A percentile compares a stretch with the other conserved stretches of the same genome.
These are phyloP conservation scores for Halictus rubicundus DNA, from an alignment of 1,140 invertebrate genomes.

Conservation along the genomic window DNA sequence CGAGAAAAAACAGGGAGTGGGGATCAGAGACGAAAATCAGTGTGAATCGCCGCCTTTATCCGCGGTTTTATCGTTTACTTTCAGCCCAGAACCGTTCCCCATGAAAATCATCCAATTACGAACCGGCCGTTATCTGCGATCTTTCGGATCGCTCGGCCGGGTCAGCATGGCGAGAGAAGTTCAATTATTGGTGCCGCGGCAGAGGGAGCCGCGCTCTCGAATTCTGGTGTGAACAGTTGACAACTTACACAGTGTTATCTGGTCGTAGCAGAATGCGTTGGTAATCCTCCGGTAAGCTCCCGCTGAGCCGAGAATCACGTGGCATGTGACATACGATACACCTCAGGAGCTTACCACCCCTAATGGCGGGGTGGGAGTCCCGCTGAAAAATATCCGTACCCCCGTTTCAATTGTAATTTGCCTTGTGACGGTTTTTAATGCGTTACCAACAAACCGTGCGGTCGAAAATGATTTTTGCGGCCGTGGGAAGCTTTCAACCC, in stretches of 20 bases:
- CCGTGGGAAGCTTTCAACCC: too few species aligned
- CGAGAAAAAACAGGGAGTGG: background rate
- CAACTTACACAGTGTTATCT: slow-evolving; percentile 80
- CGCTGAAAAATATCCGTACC: slow-evolving; percentile 1
- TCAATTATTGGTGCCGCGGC: slow-evolving; percentile 69
- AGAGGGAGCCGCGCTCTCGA: slow-evolving; percentile 50
- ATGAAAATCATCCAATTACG: slow-evolving; percentile 79
- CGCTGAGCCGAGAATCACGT: slow-evolving; percentile 70
- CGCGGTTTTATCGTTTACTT: slow-evolving; percentile 67
- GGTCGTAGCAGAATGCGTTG: slow-evolving; percentile 76
- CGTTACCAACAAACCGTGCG: background rate
- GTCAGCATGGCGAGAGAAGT: slow-evolving; percentile 41
- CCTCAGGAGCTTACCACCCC: slow-evolving; percentile 57
- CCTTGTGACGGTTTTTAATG: background rate
- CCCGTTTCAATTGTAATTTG: background rate
- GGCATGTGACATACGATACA: slow-evolving; percentile 71
- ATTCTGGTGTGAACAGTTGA: slow-evolving; percentile 71
- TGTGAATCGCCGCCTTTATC: slow-evolving; percentile 39
- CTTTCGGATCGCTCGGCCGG: slow-evolving; percentile 44
- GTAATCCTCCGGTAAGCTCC: slow-evolving; percentile 77
- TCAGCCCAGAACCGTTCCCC: slow-evolving; percentile 71
- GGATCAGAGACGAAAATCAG: slow-evolving; percentile 35
- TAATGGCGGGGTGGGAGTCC: slow-evolving; percentile 46
- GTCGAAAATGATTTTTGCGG: too few species aligned
- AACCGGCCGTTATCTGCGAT: slow-evolving; percentile 63